These are phyloP conservation scores for Caranx melampygus DNA, from an alignment of 2,113 vertebrate species.

Conservation along the genomic window DNA sequence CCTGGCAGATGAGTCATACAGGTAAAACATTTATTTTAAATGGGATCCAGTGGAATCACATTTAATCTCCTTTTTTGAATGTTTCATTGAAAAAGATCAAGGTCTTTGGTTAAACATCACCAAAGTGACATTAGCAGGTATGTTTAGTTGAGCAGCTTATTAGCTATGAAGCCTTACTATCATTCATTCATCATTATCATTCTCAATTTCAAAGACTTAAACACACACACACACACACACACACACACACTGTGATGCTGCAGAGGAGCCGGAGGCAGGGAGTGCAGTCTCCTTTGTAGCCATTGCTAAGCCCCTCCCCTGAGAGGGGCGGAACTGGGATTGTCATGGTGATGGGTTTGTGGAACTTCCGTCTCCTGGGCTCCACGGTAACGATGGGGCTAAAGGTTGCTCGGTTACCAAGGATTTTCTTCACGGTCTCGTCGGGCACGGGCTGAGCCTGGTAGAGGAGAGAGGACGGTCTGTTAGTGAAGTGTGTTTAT, in stretches of 20 bases:
- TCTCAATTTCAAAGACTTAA: too few species aligned
- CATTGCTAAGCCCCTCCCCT: slow-evolving; percentile 89
- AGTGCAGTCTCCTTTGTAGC: slow-evolving; percentile 92
- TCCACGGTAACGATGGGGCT: slow-evolving; percentile 99
- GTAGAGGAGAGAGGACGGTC: not conserved
- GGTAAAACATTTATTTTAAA: not conserved
- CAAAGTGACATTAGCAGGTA: too few species aligned
- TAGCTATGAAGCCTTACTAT: too few species aligned
- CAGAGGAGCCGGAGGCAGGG: slow-evolving; percentile 96
- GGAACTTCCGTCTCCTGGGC: slow-evolving; percentile 97
- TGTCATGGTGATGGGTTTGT: slow-evolving; percentile 99
- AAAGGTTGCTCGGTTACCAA: slow-evolving; percentile 97
- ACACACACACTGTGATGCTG: slow-evolving; percentile 99
- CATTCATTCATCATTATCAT: too few species aligned
- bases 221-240: slow-evolving; percentile 73
- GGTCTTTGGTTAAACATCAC: too few species aligned
- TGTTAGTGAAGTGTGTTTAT: not conserved
- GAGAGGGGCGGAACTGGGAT: slow-evolving; percentile 95
- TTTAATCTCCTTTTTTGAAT: too few species aligned
- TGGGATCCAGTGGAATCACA: not conserved
- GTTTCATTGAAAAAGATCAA: too few species aligned
- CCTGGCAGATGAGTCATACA: slow-evolving; percentile 77
- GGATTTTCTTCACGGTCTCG: slow-evolving; percentile 94
- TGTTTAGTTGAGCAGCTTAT: too few species aligned
- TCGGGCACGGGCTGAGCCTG: slow-evolving; percentile 97